Conservation (phyloP, 2,797 vertebrate species). For the Acrossocheilus wenchowensis region DNA sequence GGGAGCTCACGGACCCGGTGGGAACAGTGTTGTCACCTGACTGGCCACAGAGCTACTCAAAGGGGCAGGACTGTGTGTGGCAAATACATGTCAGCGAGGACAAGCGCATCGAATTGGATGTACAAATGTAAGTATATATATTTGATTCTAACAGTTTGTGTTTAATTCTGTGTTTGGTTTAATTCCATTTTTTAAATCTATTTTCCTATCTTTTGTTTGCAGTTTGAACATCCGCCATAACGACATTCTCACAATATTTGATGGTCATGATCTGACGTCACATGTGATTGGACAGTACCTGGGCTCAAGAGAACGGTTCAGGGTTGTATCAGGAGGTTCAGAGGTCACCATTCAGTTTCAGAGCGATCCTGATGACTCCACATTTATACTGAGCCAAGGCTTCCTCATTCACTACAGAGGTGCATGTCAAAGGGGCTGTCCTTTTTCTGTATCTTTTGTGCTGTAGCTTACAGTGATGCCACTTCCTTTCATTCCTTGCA, state of each 20-base stretch:
- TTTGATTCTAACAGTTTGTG: neutral
- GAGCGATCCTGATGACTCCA: slow-evolving; percentile 86
- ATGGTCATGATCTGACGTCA: slow-evolving; percentile 86
- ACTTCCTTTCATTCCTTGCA: slow-evolving; percentile 64
- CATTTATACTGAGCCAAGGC: slow-evolving; percentile 88
- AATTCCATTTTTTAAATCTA: neutral
- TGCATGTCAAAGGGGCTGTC: slow-evolving; percentile 59
- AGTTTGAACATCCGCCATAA: slow-evolving; percentile 91
- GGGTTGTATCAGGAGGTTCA: slow-evolving; percentile 86
- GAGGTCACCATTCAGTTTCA: slow-evolving; percentile 95
- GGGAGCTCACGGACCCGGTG: slow-evolving; percentile 83
- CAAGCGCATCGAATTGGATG: slow-evolving; percentile 88
- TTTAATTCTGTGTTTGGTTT: neutral
- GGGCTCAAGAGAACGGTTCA: slow-evolving; percentile 87
- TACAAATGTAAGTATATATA: slow-evolving; percentile 84
- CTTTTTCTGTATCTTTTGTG: neutral
- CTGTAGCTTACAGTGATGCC: neutral
- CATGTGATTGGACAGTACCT: slow-evolving; percentile 89
- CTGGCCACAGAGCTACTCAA: slow-evolving; percentile 93
- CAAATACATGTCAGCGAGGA: slow-evolving; percentile 90
- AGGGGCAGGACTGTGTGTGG: slow-evolving; percentile 91
- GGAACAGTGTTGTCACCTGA: slow-evolving; percentile 92
- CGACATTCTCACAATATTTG: slow-evolving; percentile 88
- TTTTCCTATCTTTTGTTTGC: slow-evolving; percentile 33
- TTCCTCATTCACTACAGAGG: slow-evolving; percentile 92